Percentiles rank a stretch among this genome's conserved stretches.
Conservation (phyloP, 2,888 invertebrate genomes). For the Lepidochrysops patricia region DNA sequence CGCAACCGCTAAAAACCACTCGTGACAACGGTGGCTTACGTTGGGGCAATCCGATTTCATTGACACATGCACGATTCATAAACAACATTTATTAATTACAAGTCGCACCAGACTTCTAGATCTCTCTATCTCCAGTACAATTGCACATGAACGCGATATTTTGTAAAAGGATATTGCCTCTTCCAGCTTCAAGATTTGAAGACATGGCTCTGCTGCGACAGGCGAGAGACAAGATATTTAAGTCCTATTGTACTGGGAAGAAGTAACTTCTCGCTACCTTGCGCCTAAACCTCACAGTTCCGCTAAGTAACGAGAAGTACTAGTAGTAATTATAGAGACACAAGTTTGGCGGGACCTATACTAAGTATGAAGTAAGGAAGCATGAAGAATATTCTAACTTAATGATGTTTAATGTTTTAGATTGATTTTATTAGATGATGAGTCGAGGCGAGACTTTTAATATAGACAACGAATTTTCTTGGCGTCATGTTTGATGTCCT, state of each 20-base stretch:
- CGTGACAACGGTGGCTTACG: too few relatives aligned
- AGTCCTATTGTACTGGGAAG: background rate
- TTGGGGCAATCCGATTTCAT: constrained; percentile 16
- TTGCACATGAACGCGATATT: background rate
- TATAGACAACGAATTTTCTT: constrained; percentile 16
- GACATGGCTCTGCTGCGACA: too few relatives aligned
- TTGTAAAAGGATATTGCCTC: background rate
- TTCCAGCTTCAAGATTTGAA: too few relatives aligned
- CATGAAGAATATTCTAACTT: background rate
- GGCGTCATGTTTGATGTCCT: constrained; percentile 9
- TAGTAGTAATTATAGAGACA: background rate
- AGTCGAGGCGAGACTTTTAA: constrained; percentile 13
- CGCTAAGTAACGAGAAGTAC: background rate
- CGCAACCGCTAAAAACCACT: too few relatives aligned
- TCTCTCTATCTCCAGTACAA: background rate
- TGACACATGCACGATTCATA: constrained; percentile 31
- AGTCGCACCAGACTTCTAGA: background rate
- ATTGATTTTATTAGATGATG: constrained; percentile 17
- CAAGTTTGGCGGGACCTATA: background rate
- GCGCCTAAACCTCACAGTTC: background rate
- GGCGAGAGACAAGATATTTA: background rate
- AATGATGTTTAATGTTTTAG: constrained; percentile 4
- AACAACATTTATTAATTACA: constrained; percentile 23
- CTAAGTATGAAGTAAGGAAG: constrained; percentile 3
- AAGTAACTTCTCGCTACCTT: background rate